Percentiles rank a stretch among this genome's conserved stretches.
Conservation (phyloP, 2,797 vertebrate genomes). For the Limosa lapponica region DNA sequence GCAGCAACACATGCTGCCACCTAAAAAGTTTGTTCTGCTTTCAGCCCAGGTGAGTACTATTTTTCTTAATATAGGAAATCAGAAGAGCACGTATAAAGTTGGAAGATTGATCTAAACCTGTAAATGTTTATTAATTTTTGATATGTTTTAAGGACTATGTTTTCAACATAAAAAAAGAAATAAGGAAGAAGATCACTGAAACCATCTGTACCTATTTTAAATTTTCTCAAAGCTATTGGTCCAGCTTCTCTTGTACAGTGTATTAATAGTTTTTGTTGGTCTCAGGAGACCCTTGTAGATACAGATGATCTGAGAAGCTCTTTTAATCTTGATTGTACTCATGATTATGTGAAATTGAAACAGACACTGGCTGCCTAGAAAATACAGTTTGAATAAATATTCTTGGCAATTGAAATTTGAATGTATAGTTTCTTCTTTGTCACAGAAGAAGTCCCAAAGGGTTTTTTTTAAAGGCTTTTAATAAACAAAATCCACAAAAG, state of each 20-base stretch:
- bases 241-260: neutral
- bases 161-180: neutral
- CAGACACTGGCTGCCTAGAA: neutral
- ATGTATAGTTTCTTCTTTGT: neutral
- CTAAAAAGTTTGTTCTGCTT: conserved; percentile 94
- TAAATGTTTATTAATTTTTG: neutral
- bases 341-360: neutral
- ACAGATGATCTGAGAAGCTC: neutral
- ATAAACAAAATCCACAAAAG: neutral
- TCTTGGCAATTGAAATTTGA: neutral
- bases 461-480: neutral
- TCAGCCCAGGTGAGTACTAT: conserved; percentile 89
- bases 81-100: neutral
- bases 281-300: neutral
- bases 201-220: neutral
- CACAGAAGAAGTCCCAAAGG: neutral
- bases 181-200: neutral
- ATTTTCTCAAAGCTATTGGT: neutral
- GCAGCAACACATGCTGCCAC: conserved; percentile 90
- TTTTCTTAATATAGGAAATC: neutral
- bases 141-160: neutral
- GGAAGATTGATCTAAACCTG: neutral
- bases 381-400: neutral
- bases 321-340: neutral
- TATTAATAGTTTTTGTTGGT: neutral